Base-by-base conservation (phyloP, 2,888 invertebrate species). In the Cataglyphis rosenhaueri region DNA sequence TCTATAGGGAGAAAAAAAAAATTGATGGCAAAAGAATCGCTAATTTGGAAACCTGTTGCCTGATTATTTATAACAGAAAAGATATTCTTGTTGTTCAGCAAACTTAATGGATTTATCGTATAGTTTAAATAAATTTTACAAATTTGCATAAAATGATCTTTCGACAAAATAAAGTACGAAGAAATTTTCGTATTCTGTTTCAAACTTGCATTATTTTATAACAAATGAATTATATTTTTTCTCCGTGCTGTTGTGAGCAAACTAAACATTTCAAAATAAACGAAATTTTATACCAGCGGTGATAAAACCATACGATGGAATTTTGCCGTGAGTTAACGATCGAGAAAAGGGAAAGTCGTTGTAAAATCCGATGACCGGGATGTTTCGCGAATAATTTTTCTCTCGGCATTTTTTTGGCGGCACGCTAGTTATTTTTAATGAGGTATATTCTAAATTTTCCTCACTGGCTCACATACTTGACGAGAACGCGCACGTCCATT, bases 1-100 rank as follows among this genome's bases (percentile, higher is more conserved):
- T 86, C 88, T 87, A 87, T 85, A 87, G 88, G 82, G 62, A 76
- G 71, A 76, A 84, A 88, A 52, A 52, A 52, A 52, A 91, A 87
- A 87, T 88, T 74, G 6, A 76, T 41, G 29, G 79, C 68, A 68
- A 21, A 25, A 70, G 71, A 85, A 84, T 52, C 2, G 8, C 84
- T 76, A 85, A 86, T 88, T 87, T 85, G 86, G 12, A 35, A 38
- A 66, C 44, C 15, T 48, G 88, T 89, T 64, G 66, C 32, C 59
- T 44, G 48, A 85, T 88, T 86, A 83, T 88, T 85, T 73, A 21
- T 29, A 9, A 10, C 44, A 29, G n/a, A 59, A 0, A 9, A 38
- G 25, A 32, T 6, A 9, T 38, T 38, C 18, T 25, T 1, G 18
- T 25, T 38, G 25, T 8, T 55, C 57, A 10, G 18, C n/a, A 18